Evolutionary conservation across 2,113 vertebrate species (phyloP).

Genomic region (Oryzias melastigma): DNA sequence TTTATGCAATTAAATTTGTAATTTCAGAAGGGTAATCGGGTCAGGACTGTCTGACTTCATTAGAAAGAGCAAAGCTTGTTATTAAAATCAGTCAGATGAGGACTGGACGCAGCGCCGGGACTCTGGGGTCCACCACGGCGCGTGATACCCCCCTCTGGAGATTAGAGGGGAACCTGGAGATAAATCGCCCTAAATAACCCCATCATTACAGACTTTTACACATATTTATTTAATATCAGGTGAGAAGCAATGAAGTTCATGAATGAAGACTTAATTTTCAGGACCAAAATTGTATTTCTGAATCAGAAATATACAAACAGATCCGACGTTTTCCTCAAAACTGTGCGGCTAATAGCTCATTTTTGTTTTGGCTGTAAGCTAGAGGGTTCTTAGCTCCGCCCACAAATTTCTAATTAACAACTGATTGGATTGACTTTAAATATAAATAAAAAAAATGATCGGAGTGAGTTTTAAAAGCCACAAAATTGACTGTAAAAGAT

Average conservation of each 20-base stretch:
- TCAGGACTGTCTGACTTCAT: conserved; percentile 49
- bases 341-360: too few relatives aligned
- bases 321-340: too few relatives aligned
- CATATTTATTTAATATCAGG: not conserved
- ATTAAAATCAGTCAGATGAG: conserved; percentile 45
- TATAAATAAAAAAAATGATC: too few relatives aligned
- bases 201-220: not conserved
- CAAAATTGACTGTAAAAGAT: too few relatives aligned
- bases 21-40: conserved; percentile 55
- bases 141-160: not conserved
- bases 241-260: not conserved
- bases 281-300: too few relatives aligned
- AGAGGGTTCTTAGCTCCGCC: too few relatives aligned
- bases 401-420: too few relatives aligned
- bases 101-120: conserved; percentile 16
- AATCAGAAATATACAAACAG: too few relatives aligned
- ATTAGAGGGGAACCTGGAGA: conserved; percentile 10
- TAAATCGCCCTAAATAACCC: conserved; percentile 1
- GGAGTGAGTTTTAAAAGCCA: too few relatives aligned
- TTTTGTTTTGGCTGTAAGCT: too few relatives aligned
- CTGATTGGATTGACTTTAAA: too few relatives aligned
- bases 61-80: conserved; percentile 39
- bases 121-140: conserved; percentile 6
- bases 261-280: too few relatives aligned
- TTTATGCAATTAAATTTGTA: conserved; percentile 63